Base-by-base conservation (phyloP, 2,888 invertebrate genomes). In the Leucozona laternaria region DNA sequence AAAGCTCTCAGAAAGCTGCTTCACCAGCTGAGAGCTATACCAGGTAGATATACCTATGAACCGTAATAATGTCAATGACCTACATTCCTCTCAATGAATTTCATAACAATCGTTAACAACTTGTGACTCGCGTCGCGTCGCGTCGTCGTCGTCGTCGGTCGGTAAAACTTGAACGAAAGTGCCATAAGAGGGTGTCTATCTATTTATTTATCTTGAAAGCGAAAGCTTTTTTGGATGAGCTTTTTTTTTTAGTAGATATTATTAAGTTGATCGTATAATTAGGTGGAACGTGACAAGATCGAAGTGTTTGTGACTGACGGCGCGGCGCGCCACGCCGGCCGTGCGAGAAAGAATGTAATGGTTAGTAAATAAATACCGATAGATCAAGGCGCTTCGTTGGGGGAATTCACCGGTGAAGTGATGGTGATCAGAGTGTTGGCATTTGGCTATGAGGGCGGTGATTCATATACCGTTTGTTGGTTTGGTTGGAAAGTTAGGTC, bases 341-440 rank as follows among this genome's bases (percentile, higher is more conserved):
- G 10, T 22, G n/a, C 45, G 37, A 31, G 25, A 53, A n/a, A 7
- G 22, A 31, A 13, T 50, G 37, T 37, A 68, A 68, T 68, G n/a
- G n/a, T 25, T 68, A 40, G 68, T 53, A 68, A 68, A 68, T 68
- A 68, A 6, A 4, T 4, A 31, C 34, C 34, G 13, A 68, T 50
- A 68, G 68, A 68, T 68, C 68, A 68, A 68, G 68, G 17, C 76
- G 76, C 25, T 37, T 40, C 20, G 37, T 40, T 50, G 60, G 80
- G 68, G 80, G 66, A 80, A 80, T 80, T 80, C 80, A 80, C 80
- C 80, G 66, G 43, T 40, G n/a, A n/a, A n/a, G n/a, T 5, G 4
- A 11, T 20, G 37, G 15, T 60, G 37, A 37, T 43, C 43, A 48
- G 20, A 64, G 45, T 70, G 28, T 50, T 68, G 68, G 50, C 71